These are phyloP conservation scores for Epinotia demarniana DNA, from an alignment of 2,888 invertebrate species.

Conservation along the genomic window DNA sequence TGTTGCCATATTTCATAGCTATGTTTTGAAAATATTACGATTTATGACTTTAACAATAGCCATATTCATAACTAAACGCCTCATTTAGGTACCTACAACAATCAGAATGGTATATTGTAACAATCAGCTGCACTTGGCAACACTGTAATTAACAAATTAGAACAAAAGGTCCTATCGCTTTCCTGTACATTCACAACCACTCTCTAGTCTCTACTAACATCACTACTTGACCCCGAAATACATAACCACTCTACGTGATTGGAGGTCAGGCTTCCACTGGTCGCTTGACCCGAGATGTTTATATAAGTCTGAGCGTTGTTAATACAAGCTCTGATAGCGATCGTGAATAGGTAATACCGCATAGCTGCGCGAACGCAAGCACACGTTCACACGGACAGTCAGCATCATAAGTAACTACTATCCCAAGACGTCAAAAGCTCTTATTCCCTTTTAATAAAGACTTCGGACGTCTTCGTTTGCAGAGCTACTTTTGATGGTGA, in stretches of 20 bases:
- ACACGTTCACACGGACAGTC: conserved; percentile 48
- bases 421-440: no score
- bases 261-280: background rate
- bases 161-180: conserved; percentile 31
- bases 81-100: background rate
- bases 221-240: background rate
- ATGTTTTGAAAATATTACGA: conserved; percentile 4
- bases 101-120: conserved; percentile 24
- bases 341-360: conserved; percentile 32
- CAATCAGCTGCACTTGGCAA: background rate
- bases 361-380: conserved; percentile 40
- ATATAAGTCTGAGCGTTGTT: background rate
- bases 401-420: no score
- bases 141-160: conserved; percentile 35
- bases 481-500: no score
- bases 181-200: background rate
- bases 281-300: background rate
- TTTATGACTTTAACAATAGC: background rate
- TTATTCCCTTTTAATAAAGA: no score
- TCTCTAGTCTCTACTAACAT: background rate
- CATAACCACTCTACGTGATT: background rate
- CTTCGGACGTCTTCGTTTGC: no score
- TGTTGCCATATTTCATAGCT: no score
- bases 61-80: background rate
- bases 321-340: conserved; percentile 33